These are phyloP conservation scores for Limnephilus lunatus DNA, from an alignment of 2,888 invertebrate species.

Conservation along the genomic window DNA sequence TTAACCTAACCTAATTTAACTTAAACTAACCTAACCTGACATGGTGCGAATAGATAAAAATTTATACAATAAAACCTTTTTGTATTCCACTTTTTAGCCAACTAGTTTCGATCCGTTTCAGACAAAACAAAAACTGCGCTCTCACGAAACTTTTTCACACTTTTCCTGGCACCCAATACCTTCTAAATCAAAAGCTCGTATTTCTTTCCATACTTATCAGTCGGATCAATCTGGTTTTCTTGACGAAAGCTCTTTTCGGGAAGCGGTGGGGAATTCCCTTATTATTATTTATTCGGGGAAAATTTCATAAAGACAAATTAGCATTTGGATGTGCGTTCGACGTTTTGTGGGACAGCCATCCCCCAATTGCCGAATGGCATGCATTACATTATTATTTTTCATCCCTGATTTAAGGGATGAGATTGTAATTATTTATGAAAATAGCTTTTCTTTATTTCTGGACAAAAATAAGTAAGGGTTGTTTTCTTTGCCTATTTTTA, in stretches of 20 bases:
- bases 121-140: too few species aligned
- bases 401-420: neutral
- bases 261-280: slow-evolving; percentile 10
- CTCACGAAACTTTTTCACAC: neutral
- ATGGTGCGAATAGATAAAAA: too few species aligned
- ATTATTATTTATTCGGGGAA: slow-evolving; percentile 42
- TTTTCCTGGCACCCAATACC: slow-evolving; percentile 10
- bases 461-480: neutral
- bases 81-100: too few species aligned
- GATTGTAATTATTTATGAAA: slow-evolving; percentile 2
- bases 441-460: neutral
- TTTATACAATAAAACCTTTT: too few species aligned
- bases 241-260: slow-evolving; percentile 24
- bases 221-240: slow-evolving; percentile 26
- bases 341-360: slow-evolving; percentile 18
- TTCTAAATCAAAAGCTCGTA: neutral
- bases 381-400: neutral
- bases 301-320: slow-evolving; percentile 61
- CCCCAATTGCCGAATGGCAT: neutral
- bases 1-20: too few species aligned
- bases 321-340: slow-evolving; percentile 60
- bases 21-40: too few species aligned
- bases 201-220: slow-evolving; percentile 22
- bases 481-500: neutral
- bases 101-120: too few species aligned